Evolutionary conservation across 1,140 invertebrate genomes (phyloP).

Genomic region (Piezodorus guildinii): DNA sequence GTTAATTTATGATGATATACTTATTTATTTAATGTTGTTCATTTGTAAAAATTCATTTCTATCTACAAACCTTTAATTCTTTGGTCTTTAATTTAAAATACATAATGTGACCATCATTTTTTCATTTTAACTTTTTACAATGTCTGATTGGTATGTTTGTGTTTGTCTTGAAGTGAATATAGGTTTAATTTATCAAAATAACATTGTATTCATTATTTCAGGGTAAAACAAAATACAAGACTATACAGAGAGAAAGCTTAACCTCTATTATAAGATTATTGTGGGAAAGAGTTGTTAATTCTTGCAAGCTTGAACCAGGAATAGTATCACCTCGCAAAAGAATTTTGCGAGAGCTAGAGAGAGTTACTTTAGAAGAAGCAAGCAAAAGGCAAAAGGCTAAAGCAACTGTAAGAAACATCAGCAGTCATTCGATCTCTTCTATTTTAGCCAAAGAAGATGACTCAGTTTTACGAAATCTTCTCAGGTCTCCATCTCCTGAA

Average conservation of each 20-base stretch:
- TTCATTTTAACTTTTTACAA: too few relatives aligned
- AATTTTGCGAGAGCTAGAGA: slow-evolving; percentile 57
- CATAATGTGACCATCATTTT: too few relatives aligned
- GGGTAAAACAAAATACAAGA: background rate
- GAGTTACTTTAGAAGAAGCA: slow-evolving; percentile 53
- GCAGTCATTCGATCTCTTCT: slow-evolving; percentile 31
- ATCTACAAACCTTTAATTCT: too few relatives aligned
- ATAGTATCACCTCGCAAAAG: slow-evolving; percentile 59
- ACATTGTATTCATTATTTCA: background rate
- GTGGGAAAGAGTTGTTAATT: slow-evolving; percentile 28
- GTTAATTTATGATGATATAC: too few relatives aligned
- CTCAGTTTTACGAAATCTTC: slow-evolving; percentile 26
- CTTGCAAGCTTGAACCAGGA: slow-evolving; percentile 33
- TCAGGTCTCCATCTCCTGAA: slow-evolving; percentile 24
- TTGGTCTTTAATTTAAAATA: too few relatives aligned
- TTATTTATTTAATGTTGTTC: too few relatives aligned
- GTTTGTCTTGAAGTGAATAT: too few relatives aligned
- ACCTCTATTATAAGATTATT: slow-evolving; percentile 26
- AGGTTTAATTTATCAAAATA: too few relatives aligned
- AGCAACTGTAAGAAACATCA: slow-evolving; percentile 28
- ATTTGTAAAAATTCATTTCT: too few relatives aligned
- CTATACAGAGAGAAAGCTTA: slow-evolving; percentile 15
- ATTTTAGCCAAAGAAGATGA: slow-evolving; percentile 34
- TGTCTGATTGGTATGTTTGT: too few relatives aligned
- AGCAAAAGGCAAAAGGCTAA: slow-evolving; percentile 29